A percentile compares a stretch with the other conserved stretches of the same genome.
Evolutionary conservation across 2,113 vertebrate species (phyloP).

Genomic region (Thamnophis sirtalis): DNA sequence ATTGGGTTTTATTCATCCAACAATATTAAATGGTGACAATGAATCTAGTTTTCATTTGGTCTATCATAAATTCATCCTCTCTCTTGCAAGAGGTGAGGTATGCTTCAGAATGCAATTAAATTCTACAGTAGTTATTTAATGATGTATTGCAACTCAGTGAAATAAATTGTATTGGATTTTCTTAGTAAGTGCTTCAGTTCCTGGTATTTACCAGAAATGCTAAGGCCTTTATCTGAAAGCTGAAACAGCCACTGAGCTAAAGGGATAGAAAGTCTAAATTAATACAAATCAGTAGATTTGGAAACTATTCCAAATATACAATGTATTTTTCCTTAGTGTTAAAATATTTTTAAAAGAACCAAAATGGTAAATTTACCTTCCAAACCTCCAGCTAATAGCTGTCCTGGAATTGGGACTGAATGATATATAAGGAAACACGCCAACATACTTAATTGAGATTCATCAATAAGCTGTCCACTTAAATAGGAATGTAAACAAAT

Average conservation of each 20-base stretch:
- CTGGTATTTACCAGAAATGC: neutral
- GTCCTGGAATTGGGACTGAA: constrained; percentile 78
- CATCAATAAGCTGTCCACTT: constrained; percentile 67
- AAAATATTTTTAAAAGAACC: neutral
- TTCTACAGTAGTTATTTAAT: neutral
- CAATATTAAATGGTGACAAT: neutral
- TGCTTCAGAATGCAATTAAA: neutral
- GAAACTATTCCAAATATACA: neutral
- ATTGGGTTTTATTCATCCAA: neutral
- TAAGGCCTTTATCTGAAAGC: neutral
- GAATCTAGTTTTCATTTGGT: neutral
- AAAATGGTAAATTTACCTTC: constrained; percentile 72
- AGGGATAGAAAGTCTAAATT: neutral
- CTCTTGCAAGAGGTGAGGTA: neutral
- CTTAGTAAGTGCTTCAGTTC: neutral
- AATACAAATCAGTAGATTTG: neutral
- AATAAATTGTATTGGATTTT: too few species aligned
- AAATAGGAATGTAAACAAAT: constrained; percentile 78
- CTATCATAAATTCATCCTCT: neutral
- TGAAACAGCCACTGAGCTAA: neutral
- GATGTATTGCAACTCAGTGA: too few species aligned
- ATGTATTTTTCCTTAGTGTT: neutral
- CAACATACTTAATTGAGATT: constrained; percentile 74
- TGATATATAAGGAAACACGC: constrained; percentile 91
- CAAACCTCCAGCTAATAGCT: constrained; percentile 71